Evolutionary conservation across 53 echinoderm and acorn worm genomes (phyloP).

Genomic region (Hippasteria phrygiana): DNA sequence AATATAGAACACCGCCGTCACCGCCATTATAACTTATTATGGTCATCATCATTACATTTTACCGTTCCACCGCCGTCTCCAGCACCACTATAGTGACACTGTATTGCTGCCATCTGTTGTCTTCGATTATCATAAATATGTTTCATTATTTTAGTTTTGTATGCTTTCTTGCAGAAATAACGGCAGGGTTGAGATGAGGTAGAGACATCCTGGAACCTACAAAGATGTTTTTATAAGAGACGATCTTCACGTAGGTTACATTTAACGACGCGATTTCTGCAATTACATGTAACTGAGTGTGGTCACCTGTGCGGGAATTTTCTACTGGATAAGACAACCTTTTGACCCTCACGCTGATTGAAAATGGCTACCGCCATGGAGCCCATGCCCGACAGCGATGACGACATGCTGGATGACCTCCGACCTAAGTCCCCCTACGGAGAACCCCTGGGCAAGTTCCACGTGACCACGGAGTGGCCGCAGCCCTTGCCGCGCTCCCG

Average conservation of each 20-base stretch:
- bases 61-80: no score
- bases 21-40: no score
- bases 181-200: not conserved
- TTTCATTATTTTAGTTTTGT: not conserved
- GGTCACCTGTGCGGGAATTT: no score
- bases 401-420: conserved; percentile 39
- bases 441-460: conserved; percentile 63
- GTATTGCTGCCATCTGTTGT: not conserved
- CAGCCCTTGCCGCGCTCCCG: conserved; percentile 63
- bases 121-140: not conserved
- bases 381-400: conserved; percentile 20
- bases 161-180: not conserved
- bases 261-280: not conserved
- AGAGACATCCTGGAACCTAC: not conserved
- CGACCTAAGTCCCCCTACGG: conserved; percentile 68
- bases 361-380: conserved; percentile 62
- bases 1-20: no score
- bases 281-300: not conserved
- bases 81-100: not conserved
- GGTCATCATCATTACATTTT: no score
- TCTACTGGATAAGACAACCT: no score
- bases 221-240: not conserved
- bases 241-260: not conserved
- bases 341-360: not conserved
- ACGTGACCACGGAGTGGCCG: conserved; percentile 65